Conservation (phyloP, 2,797 vertebrate genomes). For the Phaenicophaeus curvirostris region DNA sequence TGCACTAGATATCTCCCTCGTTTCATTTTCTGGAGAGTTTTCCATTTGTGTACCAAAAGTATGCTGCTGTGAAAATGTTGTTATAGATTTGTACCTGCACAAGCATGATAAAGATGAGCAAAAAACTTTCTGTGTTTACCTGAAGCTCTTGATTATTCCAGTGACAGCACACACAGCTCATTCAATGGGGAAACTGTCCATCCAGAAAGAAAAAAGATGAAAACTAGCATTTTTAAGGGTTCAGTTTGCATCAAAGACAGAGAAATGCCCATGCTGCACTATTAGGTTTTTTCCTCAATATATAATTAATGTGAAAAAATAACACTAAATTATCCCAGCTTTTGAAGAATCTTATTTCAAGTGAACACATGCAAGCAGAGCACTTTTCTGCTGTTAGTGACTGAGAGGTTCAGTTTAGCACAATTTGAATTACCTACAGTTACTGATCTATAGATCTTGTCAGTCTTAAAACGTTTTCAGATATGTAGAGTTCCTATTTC, state of each 20-base stretch:
- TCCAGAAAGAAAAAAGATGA: not conserved
- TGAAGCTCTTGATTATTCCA: not conserved
- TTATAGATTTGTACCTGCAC: not conserved
- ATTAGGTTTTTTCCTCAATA: not conserved
- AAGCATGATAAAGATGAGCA: not conserved
- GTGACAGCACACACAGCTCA: not conserved
- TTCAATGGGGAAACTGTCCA: not conserved
- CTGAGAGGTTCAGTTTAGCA: not conserved
- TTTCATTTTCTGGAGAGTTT: slow-evolving; percentile 11
- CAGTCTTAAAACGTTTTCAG: not conserved
- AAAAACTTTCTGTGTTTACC: not conserved
- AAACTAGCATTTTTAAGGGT: not conserved
- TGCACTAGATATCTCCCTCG: not conserved
- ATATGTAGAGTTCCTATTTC: not conserved
- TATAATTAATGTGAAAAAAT: not conserved
- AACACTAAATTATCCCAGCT: not conserved
- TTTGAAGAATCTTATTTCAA: not conserved
- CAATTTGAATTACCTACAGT: not conserved
- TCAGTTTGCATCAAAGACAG: not conserved
- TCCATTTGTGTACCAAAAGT: not conserved
- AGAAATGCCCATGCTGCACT: not conserved
- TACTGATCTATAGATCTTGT: not conserved
- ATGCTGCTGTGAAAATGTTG: slow-evolving; percentile 4
- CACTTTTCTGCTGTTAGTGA: not conserved
- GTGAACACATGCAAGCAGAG: not conserved